Percentiles rank a stretch among this genome's conserved stretches.
These are phyloP conservation scores for Octomys mimax DNA, from an alignment of 2,797 vertebrate genomes.

Conservation along the genomic window DNA sequence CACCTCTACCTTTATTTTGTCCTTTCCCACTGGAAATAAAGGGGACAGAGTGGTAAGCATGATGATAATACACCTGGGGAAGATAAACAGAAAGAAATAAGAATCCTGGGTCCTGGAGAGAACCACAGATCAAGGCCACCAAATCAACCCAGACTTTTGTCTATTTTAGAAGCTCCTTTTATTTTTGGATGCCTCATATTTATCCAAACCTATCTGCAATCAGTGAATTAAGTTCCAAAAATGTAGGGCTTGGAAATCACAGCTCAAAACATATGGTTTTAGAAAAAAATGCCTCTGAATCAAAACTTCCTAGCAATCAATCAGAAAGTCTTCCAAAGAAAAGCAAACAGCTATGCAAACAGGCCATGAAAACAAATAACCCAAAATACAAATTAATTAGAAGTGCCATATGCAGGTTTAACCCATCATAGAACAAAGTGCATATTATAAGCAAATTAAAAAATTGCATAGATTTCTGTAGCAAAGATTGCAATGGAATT, in stretches of 20 bases:
- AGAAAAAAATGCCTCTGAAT: conserved; percentile 8
- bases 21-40: neutral
- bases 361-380: conserved; percentile 6
- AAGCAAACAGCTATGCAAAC: conserved; percentile 49
- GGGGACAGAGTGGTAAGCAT: neutral
- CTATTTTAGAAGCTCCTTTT: neutral
- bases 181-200: neutral
- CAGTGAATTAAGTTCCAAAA: conserved; percentile 55
- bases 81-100: conserved; percentile 17
- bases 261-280: neutral
- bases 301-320: conserved; percentile 24
- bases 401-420: neutral
- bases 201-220: neutral
- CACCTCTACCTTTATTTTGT: neutral
- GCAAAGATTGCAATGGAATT: conserved; percentile 29
- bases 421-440: neutral
- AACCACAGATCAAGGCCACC: neutral
- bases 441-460: conserved; percentile 22
- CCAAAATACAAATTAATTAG: conserved; percentile 24
- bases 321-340: conserved; percentile 45
- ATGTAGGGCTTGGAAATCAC: neutral
- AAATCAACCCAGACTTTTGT: neutral
- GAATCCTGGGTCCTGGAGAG: neutral
- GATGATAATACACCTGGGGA: neutral
- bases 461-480: conserved; percentile 8